Conservation (phyloP, 2,113 vertebrate genomes). For the Rhinolophus ferrumequinum region DNA sequence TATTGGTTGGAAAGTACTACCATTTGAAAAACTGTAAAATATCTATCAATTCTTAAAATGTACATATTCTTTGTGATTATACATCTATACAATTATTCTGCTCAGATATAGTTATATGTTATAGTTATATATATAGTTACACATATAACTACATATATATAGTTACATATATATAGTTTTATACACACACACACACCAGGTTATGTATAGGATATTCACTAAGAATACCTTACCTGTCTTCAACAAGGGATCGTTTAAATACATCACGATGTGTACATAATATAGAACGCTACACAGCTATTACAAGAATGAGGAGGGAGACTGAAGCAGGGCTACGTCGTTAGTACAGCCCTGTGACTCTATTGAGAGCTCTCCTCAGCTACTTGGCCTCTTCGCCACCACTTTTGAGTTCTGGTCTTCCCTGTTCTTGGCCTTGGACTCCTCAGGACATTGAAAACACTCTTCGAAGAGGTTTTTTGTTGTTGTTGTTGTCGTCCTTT, state of each 20-base stretch:
- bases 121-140: too few species aligned
- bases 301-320: neutral
- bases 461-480: neutral
- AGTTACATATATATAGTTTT: too few species aligned
- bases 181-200: neutral
- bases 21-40: constrained; percentile 3
- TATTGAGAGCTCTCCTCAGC: neutral
- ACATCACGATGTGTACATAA: neutral
- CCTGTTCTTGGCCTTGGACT: neutral
- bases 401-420: neutral
- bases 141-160: too few species aligned
- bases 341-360: neutral
- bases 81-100: neutral
- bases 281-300: neutral
- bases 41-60: neutral
- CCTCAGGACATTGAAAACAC: neutral
- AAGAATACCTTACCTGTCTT: constrained; percentile 15
- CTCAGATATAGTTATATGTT: neutral
- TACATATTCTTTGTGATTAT: neutral
- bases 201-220: neutral
- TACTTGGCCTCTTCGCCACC: neutral
- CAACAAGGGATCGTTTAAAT: neutral
- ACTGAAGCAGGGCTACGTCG: neutral
- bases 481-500: neutral
- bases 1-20: neutral